A percentile compares a stretch with the other conserved stretches of the same genome.
Evolutionary conservation across 2,888 invertebrate species (phyloP).

Genomic region (Andrena minutula): DNA sequence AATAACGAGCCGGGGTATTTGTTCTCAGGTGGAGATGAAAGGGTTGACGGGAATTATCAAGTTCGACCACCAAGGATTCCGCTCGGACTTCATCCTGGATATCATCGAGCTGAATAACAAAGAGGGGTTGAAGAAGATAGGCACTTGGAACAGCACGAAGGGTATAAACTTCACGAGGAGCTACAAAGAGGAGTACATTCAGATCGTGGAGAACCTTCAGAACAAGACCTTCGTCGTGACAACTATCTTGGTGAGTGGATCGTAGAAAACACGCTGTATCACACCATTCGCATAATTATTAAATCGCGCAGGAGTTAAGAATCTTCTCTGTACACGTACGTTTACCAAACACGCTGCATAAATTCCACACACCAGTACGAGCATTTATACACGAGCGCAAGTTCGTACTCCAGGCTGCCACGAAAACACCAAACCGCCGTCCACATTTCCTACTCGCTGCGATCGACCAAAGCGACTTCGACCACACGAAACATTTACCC

Average conservation of each 20-base stretch:
- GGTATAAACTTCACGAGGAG: constrained; percentile 95
- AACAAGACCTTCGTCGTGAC: constrained; percentile 97
- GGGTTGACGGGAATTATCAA: constrained; percentile 97
- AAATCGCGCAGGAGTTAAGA: neutral
- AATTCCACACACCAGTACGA: too few relatives aligned
- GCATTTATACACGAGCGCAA: too few relatives aligned
- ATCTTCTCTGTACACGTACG: constrained; percentile 10
- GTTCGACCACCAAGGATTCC: constrained; percentile 97
- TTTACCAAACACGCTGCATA: neutral
- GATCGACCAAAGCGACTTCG: too few relatives aligned
- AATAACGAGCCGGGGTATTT: neutral
- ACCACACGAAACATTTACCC: neutral
- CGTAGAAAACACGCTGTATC: neutral
- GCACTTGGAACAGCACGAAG: constrained; percentile 95
- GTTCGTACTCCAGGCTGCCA: too few relatives aligned
- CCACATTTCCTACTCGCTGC: too few relatives aligned
- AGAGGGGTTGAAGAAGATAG: constrained; percentile 93
- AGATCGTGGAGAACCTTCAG: constrained; percentile 95
- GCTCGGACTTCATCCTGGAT: constrained; percentile 96
- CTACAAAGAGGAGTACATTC: constrained; percentile 93
- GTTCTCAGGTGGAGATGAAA: constrained; percentile 92
- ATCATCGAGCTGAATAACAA: constrained; percentile 94
- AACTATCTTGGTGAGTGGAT: constrained; percentile 92
- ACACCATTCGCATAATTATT: neutral
- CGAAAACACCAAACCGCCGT: too few relatives aligned